Evolutionary conservation across 2,888 invertebrate genomes (phyloP), one percentile per base, ranked within the genome.

Genomic region (Nezara viridula): DNA sequence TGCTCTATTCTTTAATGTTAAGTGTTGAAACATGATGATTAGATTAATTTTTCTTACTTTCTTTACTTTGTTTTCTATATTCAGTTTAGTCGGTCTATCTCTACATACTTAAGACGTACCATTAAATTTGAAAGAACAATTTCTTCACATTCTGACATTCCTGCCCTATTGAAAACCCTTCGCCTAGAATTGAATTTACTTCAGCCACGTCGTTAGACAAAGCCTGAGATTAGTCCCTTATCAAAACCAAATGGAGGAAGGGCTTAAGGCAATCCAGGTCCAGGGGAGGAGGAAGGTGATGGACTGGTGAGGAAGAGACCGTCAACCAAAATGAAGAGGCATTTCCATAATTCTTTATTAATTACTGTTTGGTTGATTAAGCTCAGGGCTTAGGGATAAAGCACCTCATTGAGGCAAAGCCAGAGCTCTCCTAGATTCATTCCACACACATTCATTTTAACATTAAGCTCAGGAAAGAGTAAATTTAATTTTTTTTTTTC

Each of bases 301-400:
- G 19, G 32, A 32, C 1, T 27, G 7, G 3, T 19, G 19, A 73
- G 9, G 32, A 37, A 14, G n/a, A 27, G 27, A 44, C n/a, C 12
- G 21, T 37, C 19, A 7, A 73, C 16, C 21, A 37, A 21, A 73
- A 37, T 21, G 32, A 37, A 73, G 32, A 19, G 32, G 16, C 24
- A 73, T 73, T 73, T 73, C 66, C 66, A 73, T 73, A 73, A 73
- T 73, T 73, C 66, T 73, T 73, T 19, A 73, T 73, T 73, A 73
- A 73, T 73, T 73, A 73, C 7, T 37, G 66, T 73, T 73, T 21
- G 66, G 66, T 73, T 73, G 66, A 73, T 73, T 73, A 73, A 73
- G 66, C 66, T 9, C 1, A 16, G 66, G 66, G 37, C 32, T 73
- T 73, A 73, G 32, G 21, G 19, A 73, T 37, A 19, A 73, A 73